Evolutionary conservation across 2,113 vertebrate species (phyloP).

Genomic region (Pithys albifrons): DNA sequence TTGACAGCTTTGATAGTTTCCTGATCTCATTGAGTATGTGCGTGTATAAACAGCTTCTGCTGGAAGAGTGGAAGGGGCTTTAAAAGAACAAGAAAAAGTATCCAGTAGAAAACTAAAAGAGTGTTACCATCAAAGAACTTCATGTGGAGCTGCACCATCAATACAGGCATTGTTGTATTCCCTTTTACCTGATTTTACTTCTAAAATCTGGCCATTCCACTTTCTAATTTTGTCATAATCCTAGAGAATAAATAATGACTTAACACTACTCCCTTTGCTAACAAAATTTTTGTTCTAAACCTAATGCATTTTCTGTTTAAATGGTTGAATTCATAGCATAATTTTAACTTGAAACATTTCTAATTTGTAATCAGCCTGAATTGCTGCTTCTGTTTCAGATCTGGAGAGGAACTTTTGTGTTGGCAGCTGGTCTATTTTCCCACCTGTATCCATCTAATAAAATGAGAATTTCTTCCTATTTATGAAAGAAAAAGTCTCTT

Average conservation of each 20-base stretch:
- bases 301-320: background rate
- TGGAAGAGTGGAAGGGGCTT: background rate
- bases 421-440: background rate
- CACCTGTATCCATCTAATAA: background rate
- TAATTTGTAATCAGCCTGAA: background rate
- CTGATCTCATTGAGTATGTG: background rate
- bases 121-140: background rate
- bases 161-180: background rate
- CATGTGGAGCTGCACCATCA: background rate
- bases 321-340: background rate
- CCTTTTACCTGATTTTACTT: background rate
- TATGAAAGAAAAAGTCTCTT: background rate
- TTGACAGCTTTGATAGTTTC: background rate
- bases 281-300: background rate
- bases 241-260: background rate
- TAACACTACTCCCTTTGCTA: background rate
- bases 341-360: background rate
- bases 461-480: background rate
- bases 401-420: background rate
- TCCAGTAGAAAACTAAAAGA: background rate
- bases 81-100: background rate
- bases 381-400: background rate
- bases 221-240: background rate
- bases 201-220: background rate
- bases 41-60: background rate